These are phyloP conservation scores for Amphiprion percula DNA, from an alignment of 2,113 vertebrate species.

Conservation along the genomic window DNA sequence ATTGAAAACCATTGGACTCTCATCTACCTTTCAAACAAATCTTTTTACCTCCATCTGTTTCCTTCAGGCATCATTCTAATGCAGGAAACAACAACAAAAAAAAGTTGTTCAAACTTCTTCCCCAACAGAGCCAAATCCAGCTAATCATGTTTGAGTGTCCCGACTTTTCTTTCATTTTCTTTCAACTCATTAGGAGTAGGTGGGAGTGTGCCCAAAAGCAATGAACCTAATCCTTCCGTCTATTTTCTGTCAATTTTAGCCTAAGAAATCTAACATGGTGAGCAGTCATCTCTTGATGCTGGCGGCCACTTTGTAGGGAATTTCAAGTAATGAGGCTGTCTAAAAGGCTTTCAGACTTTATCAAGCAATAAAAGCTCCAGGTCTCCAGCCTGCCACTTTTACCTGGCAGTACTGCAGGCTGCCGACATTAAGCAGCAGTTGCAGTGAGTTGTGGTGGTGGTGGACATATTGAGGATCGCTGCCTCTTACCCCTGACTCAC, in stretches of 20 bases:
- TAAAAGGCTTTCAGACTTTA: slow-evolving; percentile 88
- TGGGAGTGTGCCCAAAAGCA: slow-evolving; percentile 61
- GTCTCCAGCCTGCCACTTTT: slow-evolving; percentile 63
- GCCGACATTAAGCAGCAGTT: slow-evolving; percentile 66
- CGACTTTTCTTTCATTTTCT: slow-evolving; percentile 71
- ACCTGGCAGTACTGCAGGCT: slow-evolving; percentile 56
- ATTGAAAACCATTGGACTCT: slow-evolving; percentile 72
- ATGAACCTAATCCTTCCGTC: slow-evolving; percentile 75
- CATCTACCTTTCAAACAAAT: slow-evolving; percentile 65
- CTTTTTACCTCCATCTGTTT: slow-evolving; percentile 51
- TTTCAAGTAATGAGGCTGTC: slow-evolving; percentile 78
- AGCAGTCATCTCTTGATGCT: slow-evolving; percentile 40
- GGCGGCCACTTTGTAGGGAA: slow-evolving; percentile 74
- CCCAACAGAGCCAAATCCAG: slow-evolving; percentile 19
- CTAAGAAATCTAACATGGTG: slow-evolving; percentile 74
- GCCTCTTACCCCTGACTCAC: slow-evolving; percentile 55
- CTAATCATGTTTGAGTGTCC: slow-evolving; percentile 78
- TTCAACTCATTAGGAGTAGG: slow-evolving; percentile 61
- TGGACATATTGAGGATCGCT: slow-evolving; percentile 16
- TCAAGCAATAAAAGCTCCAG: slow-evolving; percentile 86
- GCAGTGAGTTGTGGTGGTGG: slow-evolving; percentile 38
- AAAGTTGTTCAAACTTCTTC: slow-evolving; percentile 59
- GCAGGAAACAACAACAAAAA: slow-evolving; percentile 56
- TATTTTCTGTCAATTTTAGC: slow-evolving; percentile 77
- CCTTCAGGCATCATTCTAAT: slow-evolving; percentile 35